A percentile compares a stretch with the other conserved stretches of the same genome.
phyloP scores from a whole-genome alignment of 1,140 invertebrate genomes.

The Chionoecetes opilio region DNA sequence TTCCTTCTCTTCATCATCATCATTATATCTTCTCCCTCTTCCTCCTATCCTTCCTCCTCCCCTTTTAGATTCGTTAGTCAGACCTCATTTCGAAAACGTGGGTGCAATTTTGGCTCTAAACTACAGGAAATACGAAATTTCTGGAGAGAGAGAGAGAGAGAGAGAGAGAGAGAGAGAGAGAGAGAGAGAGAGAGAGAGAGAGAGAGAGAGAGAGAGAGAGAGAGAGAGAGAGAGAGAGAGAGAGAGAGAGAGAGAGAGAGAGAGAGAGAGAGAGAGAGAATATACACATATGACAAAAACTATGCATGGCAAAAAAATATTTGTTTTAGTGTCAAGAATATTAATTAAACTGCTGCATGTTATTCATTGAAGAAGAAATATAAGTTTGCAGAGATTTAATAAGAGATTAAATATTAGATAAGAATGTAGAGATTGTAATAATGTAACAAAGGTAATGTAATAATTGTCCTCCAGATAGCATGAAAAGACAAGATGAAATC shows the following conservation, averaged over 20 bases:
- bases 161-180: slow-evolving; percentile 27
- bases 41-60: not conserved
- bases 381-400: no score
- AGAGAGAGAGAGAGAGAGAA: not conserved
- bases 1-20: not conserved
- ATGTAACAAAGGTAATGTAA: no score
- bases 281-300: not conserved
- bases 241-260: slow-evolving; percentile 12
- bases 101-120: not conserved
- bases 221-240: not conserved
- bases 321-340: no score
- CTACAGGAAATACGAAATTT: not conserved
- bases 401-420: no score
- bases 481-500: no score
- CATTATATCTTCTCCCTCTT: not conserved
- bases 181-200: slow-evolving; percentile 27
- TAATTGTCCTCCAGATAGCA: no score
- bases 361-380: no score
- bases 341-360: no score
- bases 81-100: not conserved
- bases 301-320: no score
- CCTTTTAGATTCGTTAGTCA: not conserved
- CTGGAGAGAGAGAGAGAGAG: not conserved
- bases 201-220: not conserved
- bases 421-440: no score